A percentile compares a stretch with the other conserved stretches of the same genome.
Evolutionary conservation across 2,888 invertebrate species (phyloP).

Genomic region (Agrilus cyanescens): DNA sequence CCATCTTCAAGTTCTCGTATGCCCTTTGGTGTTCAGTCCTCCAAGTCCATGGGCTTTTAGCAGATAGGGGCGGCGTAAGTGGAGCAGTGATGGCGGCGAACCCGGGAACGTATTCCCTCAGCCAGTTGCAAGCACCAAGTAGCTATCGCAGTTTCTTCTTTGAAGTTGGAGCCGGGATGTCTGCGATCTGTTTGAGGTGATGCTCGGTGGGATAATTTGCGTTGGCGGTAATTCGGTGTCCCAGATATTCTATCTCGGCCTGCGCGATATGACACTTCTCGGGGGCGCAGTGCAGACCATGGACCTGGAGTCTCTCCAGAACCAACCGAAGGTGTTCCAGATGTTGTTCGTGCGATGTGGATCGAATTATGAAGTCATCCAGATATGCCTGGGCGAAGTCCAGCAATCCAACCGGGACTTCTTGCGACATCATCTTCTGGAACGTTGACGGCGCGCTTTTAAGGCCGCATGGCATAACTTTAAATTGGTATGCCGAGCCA

Average conservation of each 20-base stretch:
- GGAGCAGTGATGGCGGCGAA: slow-evolving; percentile 1
- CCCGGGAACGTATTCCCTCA: slow-evolving; percentile 6
- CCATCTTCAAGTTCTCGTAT: too few species aligned
- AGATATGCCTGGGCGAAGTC: slow-evolving; percentile 19
- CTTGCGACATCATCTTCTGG: slow-evolving; percentile 7
- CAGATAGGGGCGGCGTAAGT: too few species aligned
- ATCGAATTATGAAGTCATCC: slow-evolving; percentile 20
- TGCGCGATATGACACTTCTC: slow-evolving; percentile 12
- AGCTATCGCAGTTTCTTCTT: slow-evolving; percentile 11
- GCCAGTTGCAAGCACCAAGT: slow-evolving; percentile 12
- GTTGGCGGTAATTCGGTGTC: slow-evolving; percentile 7
- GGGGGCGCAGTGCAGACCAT: slow-evolving; percentile 6
- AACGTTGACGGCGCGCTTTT: slow-evolving; percentile 9
- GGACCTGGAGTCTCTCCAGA: slow-evolving; percentile 10
- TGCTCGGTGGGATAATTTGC: slow-evolving; percentile 6
- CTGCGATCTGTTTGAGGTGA: slow-evolving; percentile 6
- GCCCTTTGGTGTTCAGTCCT: too few species aligned
- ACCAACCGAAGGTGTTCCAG: slow-evolving; percentile 10
- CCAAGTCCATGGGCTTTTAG: too few species aligned
- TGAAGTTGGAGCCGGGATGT: slow-evolving; percentile 3
- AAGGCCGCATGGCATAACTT: slow-evolving; percentile 9
- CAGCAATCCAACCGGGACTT: slow-evolving; percentile 5
- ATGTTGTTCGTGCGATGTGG: slow-evolving; percentile 10
- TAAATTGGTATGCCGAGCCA: slow-evolving; percentile 8
- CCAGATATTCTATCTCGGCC: too few species aligned